phyloP scores from a whole-genome alignment of 2,797 vertebrate genomes.

The Xenopus petersii region DNA sequence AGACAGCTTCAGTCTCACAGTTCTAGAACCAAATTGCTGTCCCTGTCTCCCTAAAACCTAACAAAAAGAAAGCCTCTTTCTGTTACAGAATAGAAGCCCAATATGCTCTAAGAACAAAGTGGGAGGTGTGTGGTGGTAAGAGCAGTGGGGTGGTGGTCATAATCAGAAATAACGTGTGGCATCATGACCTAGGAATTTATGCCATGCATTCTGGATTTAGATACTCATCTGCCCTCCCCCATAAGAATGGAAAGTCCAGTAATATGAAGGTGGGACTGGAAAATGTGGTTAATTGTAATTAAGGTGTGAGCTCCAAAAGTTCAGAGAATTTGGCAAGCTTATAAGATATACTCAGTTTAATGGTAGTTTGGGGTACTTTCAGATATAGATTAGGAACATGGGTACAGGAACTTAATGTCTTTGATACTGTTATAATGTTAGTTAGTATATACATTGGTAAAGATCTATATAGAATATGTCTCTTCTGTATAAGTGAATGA shows the following conservation, averaged over 20 bases:
- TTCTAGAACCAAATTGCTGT: slow-evolving; percentile 7
- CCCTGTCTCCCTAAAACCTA: slow-evolving; percentile 1
- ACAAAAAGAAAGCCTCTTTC: not conserved
- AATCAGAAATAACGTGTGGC: slow-evolving; percentile 27
- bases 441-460: too few relatives aligned
- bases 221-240: slow-evolving; percentile 15
- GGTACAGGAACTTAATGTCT: too few relatives aligned
- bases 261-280: slow-evolving; percentile 1
- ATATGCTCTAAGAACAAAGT: not conserved
- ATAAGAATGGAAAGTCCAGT: slow-evolving; percentile 10
- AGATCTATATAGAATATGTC: too few relatives aligned
- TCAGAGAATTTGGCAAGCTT: too few relatives aligned
- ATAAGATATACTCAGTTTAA: too few relatives aligned
- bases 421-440: too few relatives aligned
- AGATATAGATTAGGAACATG: too few relatives aligned
- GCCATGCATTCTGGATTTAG: slow-evolving; percentile 26
- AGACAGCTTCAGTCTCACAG: slow-evolving; percentile 17
- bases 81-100: not conserved
- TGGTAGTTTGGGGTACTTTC: too few relatives aligned
- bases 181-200: slow-evolving; percentile 28
- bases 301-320: too few relatives aligned
- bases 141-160: not conserved
- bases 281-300: not conserved
- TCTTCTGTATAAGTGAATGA: too few relatives aligned
- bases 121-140: not conserved